Base-by-base conservation (phyloP, 2,113 vertebrate genomes). In the Anguilla japonica region DNA sequence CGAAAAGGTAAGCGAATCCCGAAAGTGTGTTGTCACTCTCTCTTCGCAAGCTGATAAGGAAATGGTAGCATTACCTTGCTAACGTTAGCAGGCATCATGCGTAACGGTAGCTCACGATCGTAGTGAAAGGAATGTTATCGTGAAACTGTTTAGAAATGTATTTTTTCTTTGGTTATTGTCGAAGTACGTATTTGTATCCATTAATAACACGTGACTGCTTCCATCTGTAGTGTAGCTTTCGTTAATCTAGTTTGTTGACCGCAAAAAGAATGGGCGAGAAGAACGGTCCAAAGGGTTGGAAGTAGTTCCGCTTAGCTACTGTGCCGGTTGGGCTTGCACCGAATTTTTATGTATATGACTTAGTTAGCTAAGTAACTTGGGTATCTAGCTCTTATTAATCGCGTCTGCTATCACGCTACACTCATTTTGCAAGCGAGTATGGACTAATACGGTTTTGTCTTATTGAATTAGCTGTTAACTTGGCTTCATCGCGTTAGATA, bases 191-290 rank as follows among this genome's bases (percentile, higher is more conserved):
- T 75, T 75, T 29, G 34, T n/a, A 29, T 26, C 18, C 26, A 34
- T 13, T 75, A 26, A 22, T 75, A 11, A 34, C 26, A 75, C 13
- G n/a, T 14, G n/a, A 34, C 71, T 20, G 40, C 20, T 78, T 85
- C 41, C n/a, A 18, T 43, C 16, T 78, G 20, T 20, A 29, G 20
- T 78, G 63, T 75, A 29, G 63, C 40, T 29, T 5, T 2, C n/a
- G 71, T 13, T 75, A n/a, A 75, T 5, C 71, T 71, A n/a, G n/a
- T 34, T 75, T 20, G 84, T 20, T 53, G 43, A 85, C 26, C 41
- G 84, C 63, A 39, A 43, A 46, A 85, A 78, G 84, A 85, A 85
- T 85, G 84, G 75, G 29, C 84, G 60, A 85, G 84, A 85, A 85
- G 60, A 75, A 78, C 63, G 57, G n/a, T 29, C 71, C 34, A 63